A percentile compares a stretch with the other conserved stretches of the same genome.
These are phyloP conservation scores for Tupaia chinensis DNA, from an alignment of 2,113 vertebrate species.

Conservation along the genomic window DNA sequence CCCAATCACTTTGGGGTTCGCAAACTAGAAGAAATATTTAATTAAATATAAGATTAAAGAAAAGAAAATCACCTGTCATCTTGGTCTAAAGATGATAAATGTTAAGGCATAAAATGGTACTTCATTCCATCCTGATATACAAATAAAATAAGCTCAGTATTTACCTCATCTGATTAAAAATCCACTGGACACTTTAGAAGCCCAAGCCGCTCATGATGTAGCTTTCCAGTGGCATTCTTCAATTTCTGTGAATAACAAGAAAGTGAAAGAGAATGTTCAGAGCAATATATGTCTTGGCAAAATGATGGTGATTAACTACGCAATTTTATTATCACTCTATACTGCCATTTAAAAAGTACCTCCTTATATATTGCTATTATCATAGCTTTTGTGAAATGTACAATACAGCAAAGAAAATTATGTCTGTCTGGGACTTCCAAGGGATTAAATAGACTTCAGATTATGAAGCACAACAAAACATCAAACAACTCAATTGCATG, in stretches of 20 bases:
- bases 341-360: background rate
- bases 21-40: background rate
- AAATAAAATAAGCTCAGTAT: conserved; percentile 49
- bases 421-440: conserved; percentile 21
- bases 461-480: background rate
- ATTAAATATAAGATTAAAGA: background rate
- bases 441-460: background rate
- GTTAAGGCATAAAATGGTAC: background rate
- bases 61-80: background rate
- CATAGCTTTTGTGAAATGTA: conserved; percentile 24
- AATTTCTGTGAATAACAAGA: conserved; percentile 74
- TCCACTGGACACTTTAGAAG: conserved; percentile 66
- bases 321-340: background rate
- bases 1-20: background rate
- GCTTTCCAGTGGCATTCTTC: conserved; percentile 27
- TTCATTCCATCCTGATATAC: background rate
- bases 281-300: conserved; percentile 42
- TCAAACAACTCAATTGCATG: background rate
- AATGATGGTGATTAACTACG: background rate
- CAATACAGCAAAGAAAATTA: conserved; percentile 4
- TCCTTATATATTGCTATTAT: background rate
- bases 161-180: conserved; percentile 83
- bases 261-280: conserved; percentile 38
- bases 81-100: background rate
- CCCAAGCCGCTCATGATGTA: conserved; percentile 31